Evolutionary conservation across 2,113 vertebrate genomes (phyloP), one percentile per base, ranked within the genome.

Genomic region (Ceyx cyanopectus): DNA sequence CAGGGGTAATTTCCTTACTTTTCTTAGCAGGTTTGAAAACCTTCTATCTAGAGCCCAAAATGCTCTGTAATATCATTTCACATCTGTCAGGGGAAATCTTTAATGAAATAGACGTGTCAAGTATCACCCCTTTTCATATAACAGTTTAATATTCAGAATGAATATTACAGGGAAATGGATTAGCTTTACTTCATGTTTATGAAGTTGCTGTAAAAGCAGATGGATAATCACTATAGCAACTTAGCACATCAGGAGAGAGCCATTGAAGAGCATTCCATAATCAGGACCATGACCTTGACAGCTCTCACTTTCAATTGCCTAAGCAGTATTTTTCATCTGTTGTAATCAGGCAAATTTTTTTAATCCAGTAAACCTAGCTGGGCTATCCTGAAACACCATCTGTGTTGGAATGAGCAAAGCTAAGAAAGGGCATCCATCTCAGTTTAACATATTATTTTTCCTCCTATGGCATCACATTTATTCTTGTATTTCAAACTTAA

Each of bases 161-260:
- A 93, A 74, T 91, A 85, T 79, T 92, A 85, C 91, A 85, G 58
- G 58, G 76, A 95, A 93, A 86, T 80, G 86, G 85, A 92, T 96
- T 96, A 89, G 37, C 65, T 94, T 95, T 84, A 54, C 69, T 92
- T 86, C 66, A 93, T 92, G 91, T 91, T 96, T 95, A 90, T 88
- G 91, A 81, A 88, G 79, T 63, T 94, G 84, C 87, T 84, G 50
- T 89, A 94, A 96, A 93, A 94, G 81, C 92, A 96, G 94, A 96
- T 94, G 91, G 92, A 95, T 95, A 96, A 96, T 96, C 91, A 91
- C 93, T 89, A 91, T 91, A 95, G 89, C 85, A 96, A 96, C 94
- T 78, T 85, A 76, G 78, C 85, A 81, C 68, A 92, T 90, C 79
- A 95, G 82, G 66, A 93, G 37, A 93, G 70, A 73, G 58, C 70